Base-by-base conservation (phyloP, 1,140 invertebrate species). In the Neodiprion lecontei region DNA sequence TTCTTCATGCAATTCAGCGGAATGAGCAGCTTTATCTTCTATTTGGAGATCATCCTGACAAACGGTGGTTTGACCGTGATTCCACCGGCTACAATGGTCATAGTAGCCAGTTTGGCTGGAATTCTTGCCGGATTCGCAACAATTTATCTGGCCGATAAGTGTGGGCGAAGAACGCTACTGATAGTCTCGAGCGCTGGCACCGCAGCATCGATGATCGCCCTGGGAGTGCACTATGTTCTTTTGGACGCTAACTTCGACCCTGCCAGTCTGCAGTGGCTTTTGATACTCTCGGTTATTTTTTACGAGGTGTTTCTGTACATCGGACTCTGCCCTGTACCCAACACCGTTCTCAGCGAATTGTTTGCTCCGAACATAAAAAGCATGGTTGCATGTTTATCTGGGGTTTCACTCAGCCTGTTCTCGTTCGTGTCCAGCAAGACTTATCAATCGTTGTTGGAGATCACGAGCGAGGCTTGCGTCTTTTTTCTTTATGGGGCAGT, bases 1-100 rank as follows among this genome's bases (percentile, higher is more conserved):
- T 88, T 93, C 7, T 92, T 94, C 28, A 94, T 96, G 83, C 94
- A 95, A 81, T 89, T 95, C 49, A 94, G 91, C 71, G 93, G 95
- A 1, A 92, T 94, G n/a, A 93, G 93, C 70, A 93, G 92, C 1
- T 89, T 96, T 21, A 92, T 93, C 78, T 92, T 93, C 48, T 95
- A 95, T 80, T 90, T 93, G 21, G 92, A 95, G 74, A 91, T 92
- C 66, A 95, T 96, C 77, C 91, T 96, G 76, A 90, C 91, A 12
- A 85, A 89, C 61, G 90, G 90, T 17, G 90, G 91, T 67, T 89
- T 90, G 4, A 86, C 77, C 0, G 73, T 82, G 0, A 81, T 92
- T 48, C 82, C 84, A 4, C 85, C 90, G 9, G 85, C 89, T 65
- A 85, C 87, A 67, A 84, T 90, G 12, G 91, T 93, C 47, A 93